A percentile compares a stretch with the other conserved stretches of the same genome.
phyloP scores from a whole-genome alignment of 2,888 invertebrate species.

The Oxystoma pomonae region DNA sequence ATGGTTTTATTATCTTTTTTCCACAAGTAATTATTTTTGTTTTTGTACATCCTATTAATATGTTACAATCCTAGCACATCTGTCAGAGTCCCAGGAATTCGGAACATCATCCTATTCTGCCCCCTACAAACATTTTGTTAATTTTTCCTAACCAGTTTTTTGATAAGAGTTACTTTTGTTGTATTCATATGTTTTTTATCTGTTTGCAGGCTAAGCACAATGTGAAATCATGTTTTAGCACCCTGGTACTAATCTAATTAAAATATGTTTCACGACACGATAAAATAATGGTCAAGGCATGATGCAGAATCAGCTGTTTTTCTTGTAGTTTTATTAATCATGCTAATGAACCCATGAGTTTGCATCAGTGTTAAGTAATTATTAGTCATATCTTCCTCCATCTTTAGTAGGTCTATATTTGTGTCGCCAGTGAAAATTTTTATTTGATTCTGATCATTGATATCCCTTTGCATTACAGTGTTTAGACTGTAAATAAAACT shows the following conservation, averaged over 20 bases:
- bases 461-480: not conserved
- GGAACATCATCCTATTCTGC: not conserved
- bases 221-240: not conserved
- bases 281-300: constrained; percentile 17
- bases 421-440: not conserved
- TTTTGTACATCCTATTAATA: not conserved
- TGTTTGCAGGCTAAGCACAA: not conserved
- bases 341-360: constrained; percentile 14
- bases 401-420: not conserved
- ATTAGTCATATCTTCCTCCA: constrained; percentile 9
- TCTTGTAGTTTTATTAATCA: constrained; percentile 14
- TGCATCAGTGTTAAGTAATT: constrained; percentile 13
- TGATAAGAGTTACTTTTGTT: not conserved
- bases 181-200: not conserved
- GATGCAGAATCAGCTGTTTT: constrained; percentile 3
- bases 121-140: not conserved
- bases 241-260: not conserved
- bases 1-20: not conserved
- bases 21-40: not conserved
- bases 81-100: not conserved
- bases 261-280: not conserved
- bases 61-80: not conserved
- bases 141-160: not conserved
- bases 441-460: constrained; percentile 3
- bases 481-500: constrained; percentile 10